Conservation (phyloP, 2,113 vertebrate species). For the Indicator indicator region DNA sequence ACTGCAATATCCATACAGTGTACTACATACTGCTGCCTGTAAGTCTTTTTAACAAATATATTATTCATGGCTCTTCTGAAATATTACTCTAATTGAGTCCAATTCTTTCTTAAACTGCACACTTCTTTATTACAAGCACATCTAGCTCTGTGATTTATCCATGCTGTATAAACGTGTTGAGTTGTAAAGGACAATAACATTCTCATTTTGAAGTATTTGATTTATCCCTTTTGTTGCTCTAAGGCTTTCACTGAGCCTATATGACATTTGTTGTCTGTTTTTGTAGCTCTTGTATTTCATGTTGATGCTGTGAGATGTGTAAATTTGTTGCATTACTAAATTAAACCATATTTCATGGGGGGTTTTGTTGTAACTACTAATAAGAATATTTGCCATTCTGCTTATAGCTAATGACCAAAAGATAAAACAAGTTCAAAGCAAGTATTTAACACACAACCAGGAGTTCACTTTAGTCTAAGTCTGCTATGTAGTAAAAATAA, state of each 20-base stretch:
- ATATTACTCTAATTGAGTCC: background rate
- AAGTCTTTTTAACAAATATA: slow-evolving; percentile 25
- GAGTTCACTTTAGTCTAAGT: background rate
- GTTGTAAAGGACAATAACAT: background rate
- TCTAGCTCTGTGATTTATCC: background rate
- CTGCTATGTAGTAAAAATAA: background rate
- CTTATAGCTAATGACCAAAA: background rate
- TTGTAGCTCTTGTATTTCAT: background rate
- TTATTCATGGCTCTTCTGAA: background rate
- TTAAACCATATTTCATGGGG: background rate
- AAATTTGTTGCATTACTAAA: background rate
- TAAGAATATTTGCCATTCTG: background rate
- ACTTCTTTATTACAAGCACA: background rate
- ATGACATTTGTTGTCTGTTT: background rate
- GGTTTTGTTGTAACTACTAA: background rate
- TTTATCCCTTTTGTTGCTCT: background rate
- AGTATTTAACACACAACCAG: background rate
- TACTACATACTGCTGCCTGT: background rate
- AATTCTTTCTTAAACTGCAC: background rate
- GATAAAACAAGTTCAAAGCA: background rate
- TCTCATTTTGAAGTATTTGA: background rate
- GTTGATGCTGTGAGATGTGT: background rate
- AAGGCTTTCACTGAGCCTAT: background rate
- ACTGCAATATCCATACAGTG: background rate
- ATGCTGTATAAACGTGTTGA: background rate